phyloP scores from a whole-genome alignment of 2,888 invertebrate genomes.

The Yponomeuta evonymella region DNA sequence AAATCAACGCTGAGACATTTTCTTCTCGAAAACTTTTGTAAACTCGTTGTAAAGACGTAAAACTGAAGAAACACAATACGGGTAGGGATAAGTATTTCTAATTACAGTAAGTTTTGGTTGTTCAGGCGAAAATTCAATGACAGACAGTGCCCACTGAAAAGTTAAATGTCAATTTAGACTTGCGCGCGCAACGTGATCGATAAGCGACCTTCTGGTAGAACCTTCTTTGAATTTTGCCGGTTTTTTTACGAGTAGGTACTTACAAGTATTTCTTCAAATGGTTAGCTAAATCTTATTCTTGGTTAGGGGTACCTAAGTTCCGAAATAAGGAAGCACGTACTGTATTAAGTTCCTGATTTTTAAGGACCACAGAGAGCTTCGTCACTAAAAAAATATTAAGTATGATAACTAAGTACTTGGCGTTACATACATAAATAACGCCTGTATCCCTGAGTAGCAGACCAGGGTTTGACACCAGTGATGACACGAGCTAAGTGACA shows the following conservation, averaged over 20 bases:
- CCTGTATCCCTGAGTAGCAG: too few relatives aligned
- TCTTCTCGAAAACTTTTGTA: background rate
- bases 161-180: slow-evolving; percentile 35
- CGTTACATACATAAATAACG: too few relatives aligned
- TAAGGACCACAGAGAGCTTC: too few relatives aligned
- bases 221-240: slow-evolving; percentile 4
- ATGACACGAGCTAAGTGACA: too few relatives aligned
- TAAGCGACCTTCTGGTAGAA: slow-evolving; percentile 25
- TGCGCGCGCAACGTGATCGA: slow-evolving; percentile 68
- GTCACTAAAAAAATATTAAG: too few relatives aligned
- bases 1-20: background rate
- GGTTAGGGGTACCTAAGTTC: too few relatives aligned
- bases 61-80: background rate
- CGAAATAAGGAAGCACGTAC: too few relatives aligned
- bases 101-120: background rate
- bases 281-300: too few relatives aligned
- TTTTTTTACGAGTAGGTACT: background rate
- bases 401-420: too few relatives aligned
- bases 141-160: slow-evolving; percentile 24
- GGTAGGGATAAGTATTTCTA: background rate
- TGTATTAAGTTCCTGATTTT: too few relatives aligned
- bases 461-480: too few relatives aligned
- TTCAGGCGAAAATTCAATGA: background rate
- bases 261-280: background rate
- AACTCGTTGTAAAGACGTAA: background rate